A percentile compares a stretch with the other conserved stretches of the same genome.
These are phyloP conservation scores for Geotria australis DNA, from an alignment of 2,797 vertebrate genomes.

Conservation along the genomic window DNA sequence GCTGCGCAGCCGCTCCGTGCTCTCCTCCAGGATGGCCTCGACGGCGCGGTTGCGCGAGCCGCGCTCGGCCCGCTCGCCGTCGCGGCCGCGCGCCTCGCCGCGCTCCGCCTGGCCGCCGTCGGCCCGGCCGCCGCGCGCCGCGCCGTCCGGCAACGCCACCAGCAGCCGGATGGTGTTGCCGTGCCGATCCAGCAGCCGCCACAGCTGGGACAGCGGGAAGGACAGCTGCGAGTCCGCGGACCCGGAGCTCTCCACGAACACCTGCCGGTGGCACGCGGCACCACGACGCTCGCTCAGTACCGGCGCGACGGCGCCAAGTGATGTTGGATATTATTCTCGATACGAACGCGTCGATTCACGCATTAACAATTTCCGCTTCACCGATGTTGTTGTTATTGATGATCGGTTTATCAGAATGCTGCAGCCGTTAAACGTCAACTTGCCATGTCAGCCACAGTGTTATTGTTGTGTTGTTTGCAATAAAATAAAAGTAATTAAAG, in stretches of 20 bases:
- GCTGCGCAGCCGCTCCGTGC: slow-evolving; percentile 85
- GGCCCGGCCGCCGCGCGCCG: slow-evolving; percentile 26
- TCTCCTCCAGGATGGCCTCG: slow-evolving; percentile 85
- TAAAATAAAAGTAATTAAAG: too few relatives aligned
- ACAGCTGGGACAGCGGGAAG: slow-evolving; percentile 66
- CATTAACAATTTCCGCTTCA: too few relatives aligned
- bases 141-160: slow-evolving; percentile 58
- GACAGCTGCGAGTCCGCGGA: slow-evolving; percentile 37
- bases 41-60: slow-evolving; percentile 24
- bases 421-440: too few relatives aligned
- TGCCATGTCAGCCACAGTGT: too few relatives aligned
- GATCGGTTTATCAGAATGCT: too few relatives aligned
- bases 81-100: slow-evolving; percentile 5
- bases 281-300: too few relatives aligned
- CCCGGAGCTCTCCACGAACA: slow-evolving; percentile 85
- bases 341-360: too few relatives aligned
- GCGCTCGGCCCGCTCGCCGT: too few relatives aligned
- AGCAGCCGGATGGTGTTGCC: slow-evolving; percentile 83
- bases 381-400: too few relatives aligned
- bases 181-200: slow-evolving; percentile 85
- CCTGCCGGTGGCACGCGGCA: slow-evolving; percentile 11
- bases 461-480: too few relatives aligned
- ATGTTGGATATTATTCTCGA: too few relatives aligned
- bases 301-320: too few relatives aligned
- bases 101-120: slow-evolving; percentile 17